A percentile compares a stretch with the other conserved stretches of the same genome.
These are phyloP conservation scores for Oplegnathus fasciatus DNA, from an alignment of 2,113 vertebrate genomes.

Conservation along the genomic window DNA sequence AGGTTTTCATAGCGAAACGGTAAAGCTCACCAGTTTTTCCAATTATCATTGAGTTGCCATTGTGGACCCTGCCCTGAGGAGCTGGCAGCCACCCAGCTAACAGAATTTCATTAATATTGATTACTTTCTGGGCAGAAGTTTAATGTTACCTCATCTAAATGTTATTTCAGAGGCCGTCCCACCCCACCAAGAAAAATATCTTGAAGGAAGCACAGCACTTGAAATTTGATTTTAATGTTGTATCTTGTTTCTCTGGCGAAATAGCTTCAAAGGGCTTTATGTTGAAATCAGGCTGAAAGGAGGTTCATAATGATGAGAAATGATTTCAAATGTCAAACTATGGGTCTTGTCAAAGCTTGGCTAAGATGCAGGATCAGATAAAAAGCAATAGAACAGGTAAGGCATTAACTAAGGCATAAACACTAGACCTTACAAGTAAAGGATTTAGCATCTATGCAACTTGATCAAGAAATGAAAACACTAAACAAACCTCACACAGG, in stretches of 20 bases:
- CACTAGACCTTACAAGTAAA: neutral
- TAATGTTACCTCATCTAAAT: constrained; percentile 54
- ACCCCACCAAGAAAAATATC: constrained; percentile 35
- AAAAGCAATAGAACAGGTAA: neutral
- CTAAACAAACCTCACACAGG: neutral
- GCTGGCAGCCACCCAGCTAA: constrained; percentile 16
- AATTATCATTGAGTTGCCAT: neutral
- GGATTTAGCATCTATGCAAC: neutral
- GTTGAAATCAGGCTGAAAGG: neutral
- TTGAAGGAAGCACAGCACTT: neutral
- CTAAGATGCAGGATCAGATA: neutral
- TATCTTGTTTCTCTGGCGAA: neutral
- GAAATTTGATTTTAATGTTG: constrained; percentile 5
- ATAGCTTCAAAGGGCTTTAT: neutral
- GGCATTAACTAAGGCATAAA: neutral
- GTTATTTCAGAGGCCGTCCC: constrained; percentile 47
- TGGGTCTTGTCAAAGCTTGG: neutral
- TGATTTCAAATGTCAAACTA: neutral
- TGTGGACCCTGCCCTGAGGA: constrained; percentile 30
- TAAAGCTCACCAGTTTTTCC: neutral
- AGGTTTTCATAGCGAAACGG: neutral
- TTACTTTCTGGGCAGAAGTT: constrained; percentile 46
- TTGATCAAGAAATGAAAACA: neutral
- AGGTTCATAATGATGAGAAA: neutral
- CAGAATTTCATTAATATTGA: constrained; percentile 54